Evolutionary conservation across 1,140 invertebrate species (phyloP), one percentile per base, ranked within the genome.

Genomic region (Drosophila quadrilineata): DNA sequence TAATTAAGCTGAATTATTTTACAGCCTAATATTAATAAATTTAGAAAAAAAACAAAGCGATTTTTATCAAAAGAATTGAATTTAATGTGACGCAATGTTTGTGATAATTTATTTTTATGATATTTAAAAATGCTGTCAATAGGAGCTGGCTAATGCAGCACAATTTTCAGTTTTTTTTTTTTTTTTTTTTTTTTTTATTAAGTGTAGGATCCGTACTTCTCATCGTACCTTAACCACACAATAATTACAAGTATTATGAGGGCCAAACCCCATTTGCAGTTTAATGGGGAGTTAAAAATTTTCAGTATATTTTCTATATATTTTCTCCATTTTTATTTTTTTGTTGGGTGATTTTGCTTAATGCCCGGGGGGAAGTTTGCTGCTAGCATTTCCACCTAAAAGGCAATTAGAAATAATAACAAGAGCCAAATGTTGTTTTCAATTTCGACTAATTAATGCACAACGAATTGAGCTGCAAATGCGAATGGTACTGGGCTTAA

Each of bases 371-470:
- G 26, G 22, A 50, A 50, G 26, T 33, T 43, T 8, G 24, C 16
- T 6, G 8, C 4, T 17, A 2, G 6, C 36, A 3, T 17, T 12
- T 10, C 14, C 14, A 14, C n/a, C 5, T 38, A 45, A 73, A 70
- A 75, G 67, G 43, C 69, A 77, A 82, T 76, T 84, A 73, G 71
- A 77, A 82, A 76, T 82, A 82, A 84, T 69, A 82, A 76, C 64
- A 76, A 52, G 26, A n/a, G 28, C 46, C 63, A 59, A 77, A 77
- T 76, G 62, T 35, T 63, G 19, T 38, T 48, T 46, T 35, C 63
- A 54, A 73, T 76, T 75, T 77, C 33, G 50, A 46, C 52, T 62
- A 62, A 71, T 54, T 71, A 75, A 80, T 54, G 54, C 22, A 8
- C 36, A 50, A 40, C 33, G 48, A 57, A 66, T 59, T 43, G 16